phyloP scores from a whole-genome alignment of 2,113 vertebrate genomes.

The Etheostoma spectabile region DNA sequence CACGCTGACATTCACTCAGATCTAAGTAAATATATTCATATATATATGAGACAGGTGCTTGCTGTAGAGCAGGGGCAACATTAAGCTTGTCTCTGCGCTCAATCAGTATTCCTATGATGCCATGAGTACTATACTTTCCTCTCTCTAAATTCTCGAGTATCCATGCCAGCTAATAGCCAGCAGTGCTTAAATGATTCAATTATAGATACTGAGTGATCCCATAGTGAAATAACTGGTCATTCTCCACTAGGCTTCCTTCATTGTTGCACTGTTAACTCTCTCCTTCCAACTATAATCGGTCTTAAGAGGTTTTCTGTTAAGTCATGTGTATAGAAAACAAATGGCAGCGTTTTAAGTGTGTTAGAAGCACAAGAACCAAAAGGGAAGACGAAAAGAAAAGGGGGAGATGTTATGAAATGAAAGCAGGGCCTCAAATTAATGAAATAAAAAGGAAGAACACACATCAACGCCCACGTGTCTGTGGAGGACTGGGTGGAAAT shows the following conservation, averaged over 20 bases:
- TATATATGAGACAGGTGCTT: constrained; percentile 17
- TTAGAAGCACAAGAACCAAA: neutral
- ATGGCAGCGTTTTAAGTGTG: neutral
- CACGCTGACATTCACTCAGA: neutral
- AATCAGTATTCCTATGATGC: constrained; percentile 63
- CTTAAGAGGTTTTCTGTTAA: constrained; percentile 23
- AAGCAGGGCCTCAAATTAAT: constrained; percentile 1
- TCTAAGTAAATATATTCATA: neutral
- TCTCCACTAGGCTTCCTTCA: constrained; percentile 46
- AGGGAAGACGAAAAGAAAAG: neutral
- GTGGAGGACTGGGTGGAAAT: constrained; percentile 48
- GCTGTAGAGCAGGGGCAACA: constrained; percentile 8
- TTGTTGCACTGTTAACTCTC: constrained; percentile 46
- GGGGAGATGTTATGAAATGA: neutral
- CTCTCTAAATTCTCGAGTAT: constrained; percentile 46
- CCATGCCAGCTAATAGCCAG: constrained; percentile 62
- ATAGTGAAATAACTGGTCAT: constrained; percentile 67
- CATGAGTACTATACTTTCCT: constrained; percentile 36
- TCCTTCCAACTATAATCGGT: constrained; percentile 11
- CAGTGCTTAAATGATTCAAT: constrained; percentile 78
- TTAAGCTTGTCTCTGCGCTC: neutral
- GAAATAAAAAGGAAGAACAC: constrained; percentile 9
- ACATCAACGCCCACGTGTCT: constrained; percentile 39
- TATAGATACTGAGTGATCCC: constrained; percentile 77
- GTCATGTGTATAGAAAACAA: constrained; percentile 17